Percentiles rank a stretch among this genome's conserved stretches.
phyloP scores from a whole-genome alignment of 2,797 vertebrate species.

The Anniella stebbinsi region DNA sequence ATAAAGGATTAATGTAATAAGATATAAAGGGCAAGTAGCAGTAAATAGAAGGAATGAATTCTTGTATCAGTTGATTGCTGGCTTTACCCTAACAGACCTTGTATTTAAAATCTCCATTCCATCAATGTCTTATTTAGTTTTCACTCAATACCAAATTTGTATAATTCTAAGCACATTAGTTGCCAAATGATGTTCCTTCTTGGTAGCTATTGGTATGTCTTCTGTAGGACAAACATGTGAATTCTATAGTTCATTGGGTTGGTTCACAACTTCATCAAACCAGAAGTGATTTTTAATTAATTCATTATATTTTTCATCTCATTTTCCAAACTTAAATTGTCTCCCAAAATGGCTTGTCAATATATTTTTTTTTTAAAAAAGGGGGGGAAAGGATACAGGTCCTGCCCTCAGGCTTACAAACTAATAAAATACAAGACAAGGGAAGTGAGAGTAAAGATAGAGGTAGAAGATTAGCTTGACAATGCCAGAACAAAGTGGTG shows the following conservation, averaged over 20 bases:
- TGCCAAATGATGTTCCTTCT: background rate
- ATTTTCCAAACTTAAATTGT: background rate
- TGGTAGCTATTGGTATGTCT: background rate
- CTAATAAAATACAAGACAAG: background rate
- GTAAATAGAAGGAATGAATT: conserved; percentile 5
- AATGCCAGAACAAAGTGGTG: background rate
- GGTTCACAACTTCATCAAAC: background rate
- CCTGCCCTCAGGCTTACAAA: background rate
- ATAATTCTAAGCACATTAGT: background rate
- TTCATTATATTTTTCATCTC: background rate
- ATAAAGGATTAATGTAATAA: conserved; percentile 9
- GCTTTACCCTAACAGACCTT: background rate
- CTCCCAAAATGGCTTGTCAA: background rate
- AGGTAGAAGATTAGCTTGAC: background rate
- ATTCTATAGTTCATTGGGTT: background rate
- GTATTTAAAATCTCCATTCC: background rate
- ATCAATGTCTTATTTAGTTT: background rate
- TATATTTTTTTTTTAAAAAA: background rate
- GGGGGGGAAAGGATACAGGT: background rate
- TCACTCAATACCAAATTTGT: background rate
- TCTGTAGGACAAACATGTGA: too few species aligned
- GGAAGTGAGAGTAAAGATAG: background rate
- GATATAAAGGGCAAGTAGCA: background rate
- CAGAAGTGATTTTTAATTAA: background rate
- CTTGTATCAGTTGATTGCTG: background rate